Evolutionary conservation across 2,888 invertebrate genomes (phyloP).

Genomic region (Scaptomyza reducta): DNA sequence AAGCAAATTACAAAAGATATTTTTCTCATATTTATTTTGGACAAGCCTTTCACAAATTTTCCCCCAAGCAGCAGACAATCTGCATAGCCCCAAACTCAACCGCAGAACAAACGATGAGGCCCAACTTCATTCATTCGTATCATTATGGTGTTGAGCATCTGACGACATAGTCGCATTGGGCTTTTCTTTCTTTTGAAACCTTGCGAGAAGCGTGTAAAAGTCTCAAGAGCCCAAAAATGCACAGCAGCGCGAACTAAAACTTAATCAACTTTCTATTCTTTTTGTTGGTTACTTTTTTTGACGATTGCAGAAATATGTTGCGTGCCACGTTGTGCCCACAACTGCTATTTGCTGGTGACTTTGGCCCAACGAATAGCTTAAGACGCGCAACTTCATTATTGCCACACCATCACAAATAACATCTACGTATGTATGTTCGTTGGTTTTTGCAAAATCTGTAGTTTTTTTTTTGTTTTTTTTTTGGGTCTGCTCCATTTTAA

Average conservation of each 20-base stretch:
- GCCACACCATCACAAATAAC: constrained; percentile 24
- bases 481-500: constrained; percentile 44
- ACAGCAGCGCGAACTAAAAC: constrained; percentile 53
- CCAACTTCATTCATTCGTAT: constrained; percentile 35
- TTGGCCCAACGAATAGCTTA: constrained; percentile 30
- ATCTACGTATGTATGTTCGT: constrained; percentile 30
- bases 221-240: constrained; percentile 46
- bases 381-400: constrained; percentile 35
- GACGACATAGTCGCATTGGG: constrained; percentile 62
- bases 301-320: constrained; percentile 41
- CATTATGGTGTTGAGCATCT: constrained; percentile 24
- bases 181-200: constrained; percentile 61
- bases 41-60: constrained; percentile 70
- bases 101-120: constrained; percentile 56
- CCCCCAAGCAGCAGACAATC: constrained; percentile 38
- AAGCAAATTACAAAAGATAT: constrained; percentile 62
- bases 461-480: constrained; percentile 19
- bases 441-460: constrained; percentile 60
- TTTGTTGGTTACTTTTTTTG: constrained; percentile 31
- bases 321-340: constrained; percentile 41
- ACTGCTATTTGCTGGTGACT: constrained; percentile 2
- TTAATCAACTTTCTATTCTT: constrained; percentile 79
- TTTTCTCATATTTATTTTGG: constrained; percentile 72
- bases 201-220: constrained; percentile 47
- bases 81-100: constrained; percentile 56